Evolutionary conservation across 2,113 vertebrate species (phyloP).

Genomic region (Pogona vitticeps): DNA sequence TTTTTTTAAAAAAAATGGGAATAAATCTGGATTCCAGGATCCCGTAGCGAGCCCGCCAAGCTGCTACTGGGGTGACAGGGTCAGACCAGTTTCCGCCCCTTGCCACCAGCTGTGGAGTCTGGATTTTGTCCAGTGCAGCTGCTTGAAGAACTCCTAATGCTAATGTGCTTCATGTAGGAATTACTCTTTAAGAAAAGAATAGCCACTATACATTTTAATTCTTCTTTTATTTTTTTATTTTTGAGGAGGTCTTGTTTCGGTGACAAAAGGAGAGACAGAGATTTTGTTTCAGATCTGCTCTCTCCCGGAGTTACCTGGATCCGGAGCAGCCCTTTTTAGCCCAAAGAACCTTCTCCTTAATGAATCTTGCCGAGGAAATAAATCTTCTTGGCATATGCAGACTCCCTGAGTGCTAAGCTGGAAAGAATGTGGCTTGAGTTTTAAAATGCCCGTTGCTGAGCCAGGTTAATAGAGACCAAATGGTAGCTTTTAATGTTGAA

Average conservation of each 20-base stretch:
- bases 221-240: neutral
- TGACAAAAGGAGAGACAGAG: neutral
- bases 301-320: neutral
- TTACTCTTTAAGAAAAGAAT: neutral
- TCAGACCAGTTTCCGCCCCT: too few relatives aligned
- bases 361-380: neutral
- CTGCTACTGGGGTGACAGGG: neutral
- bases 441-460: neutral
- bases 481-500: neutral
- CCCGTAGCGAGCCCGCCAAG: neutral
- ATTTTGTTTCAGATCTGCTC: neutral
- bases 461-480: neutral
- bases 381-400: neutral
- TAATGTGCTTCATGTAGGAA: neutral
- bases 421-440: neutral
- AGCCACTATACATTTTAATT: too few relatives aligned
- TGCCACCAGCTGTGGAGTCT: too few relatives aligned
- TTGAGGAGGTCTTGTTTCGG: neutral
- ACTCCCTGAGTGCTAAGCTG: neutral
- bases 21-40: too few relatives aligned
- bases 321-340: neutral
- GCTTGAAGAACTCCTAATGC: too few relatives aligned
- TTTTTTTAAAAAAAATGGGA: neutral
- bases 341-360: neutral
- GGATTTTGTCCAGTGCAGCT: too few relatives aligned